These are phyloP conservation scores for Sisyra nigra DNA, from an alignment of 2,888 invertebrate species.

Conservation along the genomic window DNA sequence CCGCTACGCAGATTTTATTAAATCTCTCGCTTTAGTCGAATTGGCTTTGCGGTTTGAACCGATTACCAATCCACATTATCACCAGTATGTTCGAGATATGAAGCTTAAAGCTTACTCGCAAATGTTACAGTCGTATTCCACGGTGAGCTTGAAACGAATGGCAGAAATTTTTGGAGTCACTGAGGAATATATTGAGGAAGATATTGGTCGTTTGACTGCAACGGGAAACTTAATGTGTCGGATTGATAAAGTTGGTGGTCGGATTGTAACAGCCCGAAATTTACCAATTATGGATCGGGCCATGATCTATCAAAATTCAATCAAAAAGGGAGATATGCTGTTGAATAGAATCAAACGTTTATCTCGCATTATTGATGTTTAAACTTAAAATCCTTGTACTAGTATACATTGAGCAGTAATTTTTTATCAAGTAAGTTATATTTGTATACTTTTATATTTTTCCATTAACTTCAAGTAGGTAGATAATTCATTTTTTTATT, in stretches of 20 bases:
- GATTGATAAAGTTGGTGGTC: slow-evolving; percentile 48
- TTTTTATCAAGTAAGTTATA: no score
- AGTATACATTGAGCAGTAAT: no score
- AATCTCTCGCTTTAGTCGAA: slow-evolving; percentile 26
- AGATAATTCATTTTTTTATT: no score
- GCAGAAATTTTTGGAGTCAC: slow-evolving; percentile 52
- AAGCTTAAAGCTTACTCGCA: slow-evolving; percentile 53
- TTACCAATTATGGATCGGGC: slow-evolving; percentile 17
- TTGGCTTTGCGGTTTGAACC: slow-evolving; percentile 40
- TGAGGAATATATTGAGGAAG: slow-evolving; percentile 46
- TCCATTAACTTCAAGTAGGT: no score
- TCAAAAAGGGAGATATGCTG: slow-evolving; percentile 55
- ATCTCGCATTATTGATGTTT: slow-evolving; percentile 53
- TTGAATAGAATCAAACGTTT: slow-evolving; percentile 57
- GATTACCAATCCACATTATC: slow-evolving; percentile 44
- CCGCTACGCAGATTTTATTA: slow-evolving; percentile 50
- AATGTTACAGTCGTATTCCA: slow-evolving; percentile 50
- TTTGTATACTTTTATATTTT: no score
- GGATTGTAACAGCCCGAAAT: slow-evolving; percentile 46
- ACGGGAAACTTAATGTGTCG: slow-evolving; percentile 50
- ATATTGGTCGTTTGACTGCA: slow-evolving; percentile 36
- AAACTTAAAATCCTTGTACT: slow-evolving; percentile 11
- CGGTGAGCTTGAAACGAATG: slow-evolving; percentile 49
- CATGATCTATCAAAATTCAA: slow-evolving; percentile 41
- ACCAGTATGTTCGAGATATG: slow-evolving; percentile 55